Percentiles rank a stretch among this genome's conserved stretches.
Evolutionary conservation across 1,140 invertebrate species (phyloP).

Genomic region (Brachionus paranguensis): DNA sequence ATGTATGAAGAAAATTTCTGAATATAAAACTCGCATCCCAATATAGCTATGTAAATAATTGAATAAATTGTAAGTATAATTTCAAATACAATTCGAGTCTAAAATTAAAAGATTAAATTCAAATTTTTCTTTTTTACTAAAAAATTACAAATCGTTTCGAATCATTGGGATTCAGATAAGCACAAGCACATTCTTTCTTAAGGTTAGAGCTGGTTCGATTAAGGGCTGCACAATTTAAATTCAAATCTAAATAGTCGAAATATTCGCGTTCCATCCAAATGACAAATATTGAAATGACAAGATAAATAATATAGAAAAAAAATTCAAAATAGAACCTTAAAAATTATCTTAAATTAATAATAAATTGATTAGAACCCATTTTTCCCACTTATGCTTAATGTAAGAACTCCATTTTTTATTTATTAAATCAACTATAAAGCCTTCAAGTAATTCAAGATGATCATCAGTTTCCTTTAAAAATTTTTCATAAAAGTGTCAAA

Average conservation of each 20-base stretch:
- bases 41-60: constrained; percentile 3
- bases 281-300: not conserved
- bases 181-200: not conserved
- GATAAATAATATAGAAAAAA: not conserved
- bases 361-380: too few relatives aligned
- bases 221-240: not conserved
- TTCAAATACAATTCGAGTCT: not conserved
- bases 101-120: not conserved
- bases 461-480: constrained; percentile 74
- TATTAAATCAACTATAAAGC: constrained; percentile 82
- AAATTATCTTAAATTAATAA: too few relatives aligned
- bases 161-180: constrained; percentile 20
- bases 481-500: not conserved
- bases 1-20: constrained; percentile 14
- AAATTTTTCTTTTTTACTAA: not conserved
- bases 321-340: constrained; percentile 39
- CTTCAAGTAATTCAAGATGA: constrained; percentile 90
- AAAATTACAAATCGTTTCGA: not conserved
- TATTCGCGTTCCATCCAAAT: not conserved
- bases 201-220: not conserved
- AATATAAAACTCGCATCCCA: constrained; percentile 31
- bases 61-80: constrained; percentile 14
- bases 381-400: not conserved
- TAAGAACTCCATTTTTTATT: constrained; percentile 85
- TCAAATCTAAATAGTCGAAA: not conserved